These are phyloP conservation scores for Petaurus breviceps DNA, from an alignment of 2,113 vertebrate genomes.

Conservation along the genomic window DNA sequence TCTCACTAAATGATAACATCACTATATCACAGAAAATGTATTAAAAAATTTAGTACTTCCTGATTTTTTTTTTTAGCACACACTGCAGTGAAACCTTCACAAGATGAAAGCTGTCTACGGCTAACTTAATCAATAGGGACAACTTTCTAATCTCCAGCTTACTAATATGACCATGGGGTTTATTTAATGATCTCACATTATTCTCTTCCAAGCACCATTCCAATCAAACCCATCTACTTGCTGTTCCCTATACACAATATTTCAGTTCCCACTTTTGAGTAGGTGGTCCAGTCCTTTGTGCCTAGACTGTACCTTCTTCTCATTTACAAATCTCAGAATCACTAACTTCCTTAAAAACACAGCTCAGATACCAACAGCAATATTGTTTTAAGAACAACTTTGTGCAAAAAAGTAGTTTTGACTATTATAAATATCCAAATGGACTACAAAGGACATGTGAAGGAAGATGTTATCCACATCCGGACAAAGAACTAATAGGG, in stretches of 20 bases:
- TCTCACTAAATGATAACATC: background rate
- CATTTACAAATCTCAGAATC: background rate
- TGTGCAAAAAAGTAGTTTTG: background rate
- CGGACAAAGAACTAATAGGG: background rate
- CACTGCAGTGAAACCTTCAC: background rate
- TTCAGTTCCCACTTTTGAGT: background rate
- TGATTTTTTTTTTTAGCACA: conserved; percentile 21
- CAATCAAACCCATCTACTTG: background rate
- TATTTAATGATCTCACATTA: background rate
- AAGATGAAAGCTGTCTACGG: background rate
- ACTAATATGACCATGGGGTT: background rate
- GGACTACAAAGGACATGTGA: background rate
- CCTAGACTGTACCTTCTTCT: background rate
- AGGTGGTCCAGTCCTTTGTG: background rate
- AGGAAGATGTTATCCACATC: background rate
- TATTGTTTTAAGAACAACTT: background rate
- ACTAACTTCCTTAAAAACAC: background rate
- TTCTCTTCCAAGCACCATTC: background rate
- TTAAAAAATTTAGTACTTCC: background rate
- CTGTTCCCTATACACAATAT: background rate
- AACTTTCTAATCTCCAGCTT: background rate
- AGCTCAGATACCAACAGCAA: background rate
- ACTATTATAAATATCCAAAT: background rate
- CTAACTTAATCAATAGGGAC: background rate
- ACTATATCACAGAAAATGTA: background rate